phyloP scores from a whole-genome alignment of 1,140 invertebrate genomes.

The Linepithema humile region DNA sequence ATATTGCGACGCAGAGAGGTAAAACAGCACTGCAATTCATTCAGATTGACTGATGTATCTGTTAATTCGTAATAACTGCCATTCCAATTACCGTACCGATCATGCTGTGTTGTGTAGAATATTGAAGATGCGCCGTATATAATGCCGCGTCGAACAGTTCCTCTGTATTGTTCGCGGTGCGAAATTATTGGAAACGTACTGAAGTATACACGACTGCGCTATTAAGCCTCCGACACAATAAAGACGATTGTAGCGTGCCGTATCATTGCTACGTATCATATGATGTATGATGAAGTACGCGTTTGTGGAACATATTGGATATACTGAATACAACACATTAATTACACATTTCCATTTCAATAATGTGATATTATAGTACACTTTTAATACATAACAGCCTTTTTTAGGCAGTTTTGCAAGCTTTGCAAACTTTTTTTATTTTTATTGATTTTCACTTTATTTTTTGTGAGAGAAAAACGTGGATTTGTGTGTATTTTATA shows the following conservation, averaged over 20 bases:
- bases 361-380: neutral
- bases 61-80: slow-evolving; percentile 45
- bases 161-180: slow-evolving; percentile 52
- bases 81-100: slow-evolving; percentile 31
- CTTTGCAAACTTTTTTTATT: too few species aligned
- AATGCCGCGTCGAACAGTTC: slow-evolving; percentile 26
- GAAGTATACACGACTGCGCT: slow-evolving; percentile 49
- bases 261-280: slow-evolving; percentile 44
- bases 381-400: neutral
- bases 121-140: slow-evolving; percentile 54
- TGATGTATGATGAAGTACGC: slow-evolving; percentile 58
- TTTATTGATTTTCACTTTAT: neutral
- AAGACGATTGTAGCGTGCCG: slow-evolving; percentile 64
- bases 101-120: slow-evolving; percentile 53
- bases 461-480: neutral
- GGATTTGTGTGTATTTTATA: neutral
- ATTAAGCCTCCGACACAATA: slow-evolving; percentile 60
- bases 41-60: neutral
- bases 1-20: neutral
- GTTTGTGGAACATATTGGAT: neutral
- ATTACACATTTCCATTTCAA: neutral
- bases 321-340: neutral
- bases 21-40: neutral
- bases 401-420: too few species aligned
- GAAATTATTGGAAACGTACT: slow-evolving; percentile 68